phyloP scores from a whole-genome alignment of 35 echinoderm and acorn worm species.

The Lytechinus variegatus region DNA sequence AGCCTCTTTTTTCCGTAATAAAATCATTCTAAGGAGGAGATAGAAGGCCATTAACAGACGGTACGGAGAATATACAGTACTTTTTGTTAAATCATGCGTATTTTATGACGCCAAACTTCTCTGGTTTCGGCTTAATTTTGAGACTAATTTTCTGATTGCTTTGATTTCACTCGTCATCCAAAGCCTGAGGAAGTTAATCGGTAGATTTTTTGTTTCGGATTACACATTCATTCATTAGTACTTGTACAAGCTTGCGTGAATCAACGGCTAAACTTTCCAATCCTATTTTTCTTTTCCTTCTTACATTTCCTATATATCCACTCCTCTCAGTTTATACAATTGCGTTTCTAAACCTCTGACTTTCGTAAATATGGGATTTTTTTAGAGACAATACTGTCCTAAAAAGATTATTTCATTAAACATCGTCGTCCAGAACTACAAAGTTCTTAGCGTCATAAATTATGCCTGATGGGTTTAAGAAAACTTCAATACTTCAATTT shows the following conservation, averaged over 20 bases:
- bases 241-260: too few species aligned
- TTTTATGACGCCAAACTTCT: neutral
- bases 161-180: neutral
- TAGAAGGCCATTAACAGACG: neutral
- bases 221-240: too few species aligned
- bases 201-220: neutral
- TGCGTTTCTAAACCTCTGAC: too few species aligned
- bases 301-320: neutral
- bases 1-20: neutral
- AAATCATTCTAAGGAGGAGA: neutral
- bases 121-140: neutral
- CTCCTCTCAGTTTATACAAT: too few species aligned
- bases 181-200: neutral
- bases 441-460: too few species aligned
- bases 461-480: too few species aligned
- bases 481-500: too few species aligned
- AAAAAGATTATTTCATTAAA: too few species aligned
- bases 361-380: too few species aligned
- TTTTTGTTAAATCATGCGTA: neutral
- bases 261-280: neutral
- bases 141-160: neutral
- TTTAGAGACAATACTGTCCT: too few species aligned
- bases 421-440: too few species aligned
- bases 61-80: neutral
- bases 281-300: neutral